Conservation (phyloP, 2,888 invertebrate genomes). For the Ectobius pallidus region DNA sequence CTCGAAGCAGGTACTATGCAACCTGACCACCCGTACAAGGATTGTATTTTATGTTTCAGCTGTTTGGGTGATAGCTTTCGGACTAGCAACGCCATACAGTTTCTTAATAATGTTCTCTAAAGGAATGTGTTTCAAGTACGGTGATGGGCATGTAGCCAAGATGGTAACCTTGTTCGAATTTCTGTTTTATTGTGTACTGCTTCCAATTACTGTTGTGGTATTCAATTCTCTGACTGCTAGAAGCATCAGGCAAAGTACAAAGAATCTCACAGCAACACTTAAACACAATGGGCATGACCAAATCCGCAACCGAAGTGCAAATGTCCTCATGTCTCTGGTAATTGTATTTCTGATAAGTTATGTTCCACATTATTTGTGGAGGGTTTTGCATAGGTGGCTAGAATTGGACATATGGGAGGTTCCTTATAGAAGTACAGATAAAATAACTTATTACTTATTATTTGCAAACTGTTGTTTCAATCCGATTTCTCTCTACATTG, state of each 20-base stretch:
- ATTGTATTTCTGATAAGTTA: neutral
- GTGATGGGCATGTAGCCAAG: neutral
- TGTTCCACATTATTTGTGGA: neutral
- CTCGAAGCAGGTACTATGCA: neutral
- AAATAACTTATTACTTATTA: neutral
- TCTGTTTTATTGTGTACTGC: neutral
- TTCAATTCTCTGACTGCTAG: conserved; percentile 1
- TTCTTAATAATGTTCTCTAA: neutral
- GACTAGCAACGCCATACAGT: neutral
- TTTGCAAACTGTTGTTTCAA: conserved; percentile 17
- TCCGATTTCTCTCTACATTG: neutral
- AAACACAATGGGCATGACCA: neutral
- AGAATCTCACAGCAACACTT: neutral
- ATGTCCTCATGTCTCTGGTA: neutral
- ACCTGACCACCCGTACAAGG: neutral
- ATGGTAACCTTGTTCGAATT: neutral
- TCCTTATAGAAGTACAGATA: neutral
- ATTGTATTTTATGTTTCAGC: neutral
- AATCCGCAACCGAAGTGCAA: neutral
- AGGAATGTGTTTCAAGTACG: neutral
- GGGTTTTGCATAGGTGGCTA: neutral
- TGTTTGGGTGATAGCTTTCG: neutral
- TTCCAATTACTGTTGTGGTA: neutral
- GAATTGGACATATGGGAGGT: neutral
- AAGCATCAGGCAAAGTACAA: neutral